phyloP scores from a whole-genome alignment of 2,113 vertebrate species.

The Anseranas semipalmata region DNA sequence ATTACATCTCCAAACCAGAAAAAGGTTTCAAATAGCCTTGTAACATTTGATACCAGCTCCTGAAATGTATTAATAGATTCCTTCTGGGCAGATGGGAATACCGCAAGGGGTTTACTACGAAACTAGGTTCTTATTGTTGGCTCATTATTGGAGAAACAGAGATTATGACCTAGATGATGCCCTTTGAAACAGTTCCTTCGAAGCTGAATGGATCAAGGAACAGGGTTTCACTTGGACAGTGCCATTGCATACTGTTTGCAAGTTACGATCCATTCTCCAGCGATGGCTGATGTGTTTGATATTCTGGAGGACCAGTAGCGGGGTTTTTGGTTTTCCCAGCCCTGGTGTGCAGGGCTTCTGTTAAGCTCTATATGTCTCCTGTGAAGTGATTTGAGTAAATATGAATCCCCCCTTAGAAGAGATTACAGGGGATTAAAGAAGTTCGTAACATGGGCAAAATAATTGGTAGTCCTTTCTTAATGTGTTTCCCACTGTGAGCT shows the following conservation, averaged over 20 bases:
- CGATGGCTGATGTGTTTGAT: background rate
- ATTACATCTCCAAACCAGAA: background rate
- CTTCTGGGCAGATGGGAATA: background rate
- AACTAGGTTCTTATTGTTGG: background rate
- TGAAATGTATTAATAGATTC: background rate
- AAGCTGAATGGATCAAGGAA: background rate
- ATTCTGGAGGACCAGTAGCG: background rate
- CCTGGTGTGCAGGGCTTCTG: background rate
- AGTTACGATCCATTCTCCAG: background rate
- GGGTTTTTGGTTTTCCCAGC: background rate
- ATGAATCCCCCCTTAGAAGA: constrained; percentile 34
- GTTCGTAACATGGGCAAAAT: constrained; percentile 6
- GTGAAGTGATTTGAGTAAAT: constrained; percentile 40
- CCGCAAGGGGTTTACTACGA: background rate
- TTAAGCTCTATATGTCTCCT: background rate
- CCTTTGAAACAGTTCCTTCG: background rate
- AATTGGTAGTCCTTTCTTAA: constrained; percentile 49
- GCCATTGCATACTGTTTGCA: background rate
- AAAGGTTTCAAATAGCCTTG: background rate
- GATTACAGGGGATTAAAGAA: constrained; percentile 63
- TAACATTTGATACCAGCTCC: background rate
- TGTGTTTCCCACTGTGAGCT: constrained; percentile 56
- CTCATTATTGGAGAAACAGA: background rate
- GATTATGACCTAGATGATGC: background rate
- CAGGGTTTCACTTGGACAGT: background rate